Evolutionary conservation across 2,113 vertebrate species (phyloP), one percentile per base, ranked within the genome.

Genomic region (Setophaga kirtlandii): DNA sequence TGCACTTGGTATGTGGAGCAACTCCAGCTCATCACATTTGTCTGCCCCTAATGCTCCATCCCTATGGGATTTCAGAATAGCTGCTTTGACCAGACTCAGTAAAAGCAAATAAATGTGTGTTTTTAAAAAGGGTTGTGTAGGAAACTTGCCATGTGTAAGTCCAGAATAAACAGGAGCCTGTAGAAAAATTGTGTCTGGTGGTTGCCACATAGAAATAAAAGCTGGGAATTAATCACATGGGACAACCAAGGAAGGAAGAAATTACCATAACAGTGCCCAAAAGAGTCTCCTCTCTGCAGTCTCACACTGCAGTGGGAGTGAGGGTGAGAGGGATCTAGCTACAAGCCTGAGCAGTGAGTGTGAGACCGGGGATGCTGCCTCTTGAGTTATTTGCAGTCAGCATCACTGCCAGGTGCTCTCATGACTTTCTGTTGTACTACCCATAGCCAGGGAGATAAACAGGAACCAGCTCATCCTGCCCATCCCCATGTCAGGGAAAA

Each of bases 131-230:
- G 27, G 31, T 8, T 70, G 10, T 22, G n/a, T 46, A 88, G 67
- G n/a, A 92, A 93, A 80, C 17, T 42, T 76, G 42, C 60, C 50
- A 39, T 15, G 11, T 87, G 18, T 27, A 79, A 73, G 12, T 80
- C 75, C 75, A 92, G 75, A 90, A 92, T 86, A 96, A 96, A 95
- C 46, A 88, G 63, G 4, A 93, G 14, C 47, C 23, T 60, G 70
- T 20, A 95, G 22, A 64, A 94, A 82, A 91, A 68, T 25, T 60
- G 46, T 39, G 6, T 56, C 31, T 76, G 20, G 67, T 53, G 7
- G 41, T 52, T 90, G 55, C 49, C 87, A 83, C 71, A 76, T 1
- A 62, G 55, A 93, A 69, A 90, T 69, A 90, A 83, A 80, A 62
- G 10, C n/a, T 86, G 25, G 19, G 25, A 68, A 76, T 53, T 4